Evolutionary conservation across 2,888 invertebrate genomes (phyloP).

Genomic region (Coleophora flavipennella): DNA sequence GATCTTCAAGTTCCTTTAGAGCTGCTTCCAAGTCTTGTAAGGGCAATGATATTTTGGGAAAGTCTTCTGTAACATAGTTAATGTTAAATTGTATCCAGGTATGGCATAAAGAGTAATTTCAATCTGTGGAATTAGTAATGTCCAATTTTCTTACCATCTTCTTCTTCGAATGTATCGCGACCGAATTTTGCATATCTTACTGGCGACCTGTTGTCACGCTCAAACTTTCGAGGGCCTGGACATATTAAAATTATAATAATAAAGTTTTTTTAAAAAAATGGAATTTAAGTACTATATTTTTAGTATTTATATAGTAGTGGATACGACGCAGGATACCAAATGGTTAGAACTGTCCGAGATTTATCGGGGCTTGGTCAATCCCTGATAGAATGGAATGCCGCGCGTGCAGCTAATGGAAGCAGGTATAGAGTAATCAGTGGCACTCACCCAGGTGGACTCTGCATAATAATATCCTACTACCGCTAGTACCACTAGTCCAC

Average conservation of each 20-base stretch:
- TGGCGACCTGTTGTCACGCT: constrained; percentile 36
- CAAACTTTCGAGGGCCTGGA: constrained; percentile 35
- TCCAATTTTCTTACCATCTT: constrained; percentile 27
- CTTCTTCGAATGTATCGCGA: constrained; percentile 36
- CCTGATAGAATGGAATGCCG: no score
- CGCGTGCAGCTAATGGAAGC: no score
- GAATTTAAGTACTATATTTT: no score
- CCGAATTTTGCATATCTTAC: constrained; percentile 30
- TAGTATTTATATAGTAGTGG: no score
- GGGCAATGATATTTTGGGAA: constrained; percentile 60
- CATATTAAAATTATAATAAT: background rate
- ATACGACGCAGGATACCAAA: no score
- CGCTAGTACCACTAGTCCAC: no score
- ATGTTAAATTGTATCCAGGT: background rate
- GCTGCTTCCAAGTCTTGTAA: constrained; percentile 61
- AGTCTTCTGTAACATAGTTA: constrained; percentile 35
- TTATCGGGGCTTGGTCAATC: no score
- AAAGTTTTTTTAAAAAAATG: no score
- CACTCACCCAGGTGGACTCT: no score
- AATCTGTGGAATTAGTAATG: background rate
- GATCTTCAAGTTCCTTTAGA: constrained; percentile 48
- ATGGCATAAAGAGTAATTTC: background rate
- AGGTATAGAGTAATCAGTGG: no score
- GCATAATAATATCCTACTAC: no score
- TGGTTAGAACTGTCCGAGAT: no score